Base-by-base conservation (phyloP, 2,797 vertebrate genomes). In the Odontamblyopus lacepedii region DNA sequence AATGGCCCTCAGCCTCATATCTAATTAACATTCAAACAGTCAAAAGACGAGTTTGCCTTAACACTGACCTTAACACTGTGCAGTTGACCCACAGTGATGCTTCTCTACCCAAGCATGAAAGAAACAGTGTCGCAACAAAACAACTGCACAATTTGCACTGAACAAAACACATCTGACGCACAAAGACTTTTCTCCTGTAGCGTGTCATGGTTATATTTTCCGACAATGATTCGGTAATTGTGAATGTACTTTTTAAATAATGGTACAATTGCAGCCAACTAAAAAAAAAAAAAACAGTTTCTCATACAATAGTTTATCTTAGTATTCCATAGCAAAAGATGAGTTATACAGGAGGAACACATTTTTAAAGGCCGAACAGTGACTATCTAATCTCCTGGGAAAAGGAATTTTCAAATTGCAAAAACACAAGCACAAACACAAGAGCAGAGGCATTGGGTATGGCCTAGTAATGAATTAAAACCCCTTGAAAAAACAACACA, bases 1-100 rank as follows among this genome's bases (percentile, higher is more conserved):
- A 89, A 92, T 85, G 75, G 74, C 44, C 69, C 72, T 68, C 71
- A 89, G 89, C 88, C 79, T 76, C 82, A 90, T 88, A 84, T 88
- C 80, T 77, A 85, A 92, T 91, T 91, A 85, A 87, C 80, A 84
- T 83, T 83, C 69, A 79, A 82, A 85, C 72, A 59, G 70, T 68
- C 78, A 75, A 81, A 78, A 81, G 30, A 77, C 70, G 48, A 72
- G 65, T 72, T 77, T 78, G 76, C 80, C 67, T 80, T 72, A 23
- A 82, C 84, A 81, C 23, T 64, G 79, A 79, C 70, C 61, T 55
- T 74, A 35, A 72, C 69, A 69, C 59, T 63, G 61, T 80, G 67
- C 63, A 29, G 0, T 2, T 79, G 82, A 81, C 78, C 82, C 72
- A 50, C 38, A 29, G 69, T 66, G 68, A 74, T 61, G 19, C 63